A percentile compares a stretch with the other conserved stretches of the same genome.
phyloP scores from a whole-genome alignment of 2,797 vertebrate species.

The Manis javanica region DNA sequence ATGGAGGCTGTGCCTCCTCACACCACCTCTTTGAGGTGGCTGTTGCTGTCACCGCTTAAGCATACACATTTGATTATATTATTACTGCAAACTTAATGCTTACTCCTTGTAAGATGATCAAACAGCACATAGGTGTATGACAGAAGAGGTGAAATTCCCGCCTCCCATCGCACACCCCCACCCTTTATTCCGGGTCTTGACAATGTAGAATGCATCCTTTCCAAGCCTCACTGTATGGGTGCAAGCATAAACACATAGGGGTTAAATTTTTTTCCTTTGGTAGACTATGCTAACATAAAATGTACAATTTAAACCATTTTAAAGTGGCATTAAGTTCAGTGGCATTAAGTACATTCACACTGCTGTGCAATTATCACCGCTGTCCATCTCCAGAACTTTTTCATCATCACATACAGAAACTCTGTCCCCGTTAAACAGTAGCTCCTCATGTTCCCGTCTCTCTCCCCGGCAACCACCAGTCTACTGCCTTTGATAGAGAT shows the following conservation, averaged over 20 bases:
- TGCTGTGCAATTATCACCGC: too few relatives aligned
- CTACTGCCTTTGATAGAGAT: neutral
- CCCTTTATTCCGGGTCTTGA: too few relatives aligned
- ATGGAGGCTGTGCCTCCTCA: neutral
- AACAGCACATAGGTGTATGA: neutral
- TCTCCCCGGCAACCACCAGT: rapidly evolving
- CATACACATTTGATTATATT: neutral
- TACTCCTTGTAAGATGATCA: neutral
- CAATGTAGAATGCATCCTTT: neutral
- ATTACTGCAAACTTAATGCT: neutral
- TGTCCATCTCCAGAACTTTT: neutral
- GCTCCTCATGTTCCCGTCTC: rapidly evolving
- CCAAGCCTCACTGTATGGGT: neutral
- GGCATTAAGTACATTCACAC: neutral
- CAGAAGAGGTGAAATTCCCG: neutral
- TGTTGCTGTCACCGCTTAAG: neutral
- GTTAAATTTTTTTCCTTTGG: rapidly evolving
- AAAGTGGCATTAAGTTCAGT: too few relatives aligned
- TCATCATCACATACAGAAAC: neutral
- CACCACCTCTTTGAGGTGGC: neutral
- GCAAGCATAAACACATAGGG: rapidly evolving
- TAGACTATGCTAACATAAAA: neutral
- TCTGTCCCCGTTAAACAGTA: neutral
- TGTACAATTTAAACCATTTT: neutral
- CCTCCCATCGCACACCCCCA: rapidly evolving